Evolutionary conservation across 23 tunicate genomes (phyloP).

Genomic region (Styela clava): DNA sequence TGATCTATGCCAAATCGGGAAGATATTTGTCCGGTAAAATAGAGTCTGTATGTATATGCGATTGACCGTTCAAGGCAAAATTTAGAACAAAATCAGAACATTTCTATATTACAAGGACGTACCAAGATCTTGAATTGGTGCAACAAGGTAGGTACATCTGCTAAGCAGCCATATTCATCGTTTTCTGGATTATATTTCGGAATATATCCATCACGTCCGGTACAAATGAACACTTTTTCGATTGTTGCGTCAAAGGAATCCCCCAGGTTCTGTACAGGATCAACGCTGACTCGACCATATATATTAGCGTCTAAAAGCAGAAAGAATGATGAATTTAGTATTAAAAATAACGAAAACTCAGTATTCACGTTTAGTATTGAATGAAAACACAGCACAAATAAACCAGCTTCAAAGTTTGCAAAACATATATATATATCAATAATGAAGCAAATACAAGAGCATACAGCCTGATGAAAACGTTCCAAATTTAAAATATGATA

Average conservation of each 20-base stretch:
- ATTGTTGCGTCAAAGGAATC: conserved; percentile 81
- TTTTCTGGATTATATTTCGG: conserved; percentile 94
- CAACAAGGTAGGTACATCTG: conserved; percentile 65
- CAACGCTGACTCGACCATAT: conserved; percentile 85
- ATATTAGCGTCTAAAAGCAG: conserved; percentile 73
- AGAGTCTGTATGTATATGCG: too few species aligned
- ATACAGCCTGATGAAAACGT: too few species aligned
- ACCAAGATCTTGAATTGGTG: conserved; percentile 80
- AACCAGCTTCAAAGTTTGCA: too few species aligned
- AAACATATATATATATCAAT: too few species aligned
- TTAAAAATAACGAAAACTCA: background rate
- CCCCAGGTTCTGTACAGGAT: conserved; percentile 94
- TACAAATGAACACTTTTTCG: conserved; percentile 96
- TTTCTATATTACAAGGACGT: too few species aligned
- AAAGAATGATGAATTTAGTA: background rate
- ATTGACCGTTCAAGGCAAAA: too few species aligned
- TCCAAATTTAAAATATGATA: too few species aligned
- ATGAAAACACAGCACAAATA: too few species aligned
- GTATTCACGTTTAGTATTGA: background rate
- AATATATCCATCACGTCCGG: conserved; percentile 91
- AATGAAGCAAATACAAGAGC: too few species aligned
- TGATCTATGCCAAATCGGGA: too few species aligned
- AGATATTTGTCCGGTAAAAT: too few species aligned
- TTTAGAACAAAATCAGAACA: too few species aligned
- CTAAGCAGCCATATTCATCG: conserved; percentile 91